Evolutionary conservation across 2,113 vertebrate genomes (phyloP).

Genomic region (Rhodinocichla rosea): DNA sequence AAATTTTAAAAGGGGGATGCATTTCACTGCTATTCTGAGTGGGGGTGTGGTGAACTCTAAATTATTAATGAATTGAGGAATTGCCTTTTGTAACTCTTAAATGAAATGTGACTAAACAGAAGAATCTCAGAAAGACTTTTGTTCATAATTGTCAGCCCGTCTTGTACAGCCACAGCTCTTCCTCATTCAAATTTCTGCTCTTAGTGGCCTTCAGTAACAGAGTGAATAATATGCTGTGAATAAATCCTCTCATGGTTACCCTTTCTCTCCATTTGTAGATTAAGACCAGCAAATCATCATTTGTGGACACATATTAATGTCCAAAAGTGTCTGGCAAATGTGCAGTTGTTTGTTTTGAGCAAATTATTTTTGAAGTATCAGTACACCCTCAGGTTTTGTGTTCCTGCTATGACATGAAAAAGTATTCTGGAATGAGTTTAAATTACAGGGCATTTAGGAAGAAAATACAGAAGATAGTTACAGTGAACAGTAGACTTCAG

Average conservation of each 20-base stretch:
- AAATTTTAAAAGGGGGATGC: not conserved
- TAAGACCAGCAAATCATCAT: not conserved
- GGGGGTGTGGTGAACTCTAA: not conserved
- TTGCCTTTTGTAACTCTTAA: not conserved
- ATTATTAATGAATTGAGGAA: not conserved
- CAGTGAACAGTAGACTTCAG: not conserved
- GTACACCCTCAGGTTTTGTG: conserved; percentile 1
- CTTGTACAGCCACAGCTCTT: not conserved
- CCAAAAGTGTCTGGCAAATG: not conserved
- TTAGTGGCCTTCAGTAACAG: not conserved
- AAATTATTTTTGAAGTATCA: not conserved
- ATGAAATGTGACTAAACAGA: not conserved
- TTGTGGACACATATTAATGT: not conserved
- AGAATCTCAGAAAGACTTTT: not conserved
- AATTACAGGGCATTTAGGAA: conserved; percentile 11
- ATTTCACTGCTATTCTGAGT: not conserved
- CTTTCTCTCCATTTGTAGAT: not conserved
- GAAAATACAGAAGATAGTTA: not conserved
- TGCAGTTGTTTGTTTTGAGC: not conserved
- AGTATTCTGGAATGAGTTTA: not conserved
- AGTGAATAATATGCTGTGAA: not conserved
- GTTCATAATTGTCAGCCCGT: not conserved
- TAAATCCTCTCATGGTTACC: not conserved
- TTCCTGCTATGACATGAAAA: not conserved
- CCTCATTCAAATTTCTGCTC: not conserved